Percentiles rank a stretch among this genome's conserved stretches.
Conservation (phyloP, 1,140 invertebrate species). For the Macrobrachium rosenbergii region DNA sequence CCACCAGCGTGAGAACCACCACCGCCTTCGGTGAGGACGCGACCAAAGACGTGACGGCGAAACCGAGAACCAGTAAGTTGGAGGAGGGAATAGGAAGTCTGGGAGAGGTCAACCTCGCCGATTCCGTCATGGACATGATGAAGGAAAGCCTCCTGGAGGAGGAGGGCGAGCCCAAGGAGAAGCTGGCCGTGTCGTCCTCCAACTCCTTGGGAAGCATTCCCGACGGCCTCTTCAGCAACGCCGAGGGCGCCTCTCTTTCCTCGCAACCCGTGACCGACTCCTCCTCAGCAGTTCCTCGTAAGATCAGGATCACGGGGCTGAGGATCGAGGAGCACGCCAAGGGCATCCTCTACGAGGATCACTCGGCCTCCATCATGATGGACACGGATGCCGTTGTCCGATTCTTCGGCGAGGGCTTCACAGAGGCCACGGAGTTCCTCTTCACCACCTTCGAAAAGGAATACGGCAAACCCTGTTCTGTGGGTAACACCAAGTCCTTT, state of each 20-base stretch:
- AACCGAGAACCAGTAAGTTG: too few species aligned
- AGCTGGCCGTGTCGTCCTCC: too few species aligned
- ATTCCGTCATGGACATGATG: too few species aligned
- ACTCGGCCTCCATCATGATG: slow-evolving; percentile 2
- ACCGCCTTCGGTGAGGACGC: not conserved
- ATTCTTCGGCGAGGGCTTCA: slow-evolving; percentile 33
- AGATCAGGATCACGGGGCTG: slow-evolving; percentile 26
- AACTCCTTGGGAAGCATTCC: not conserved
- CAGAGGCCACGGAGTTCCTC: slow-evolving; percentile 1
- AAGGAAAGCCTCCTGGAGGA: too few species aligned
- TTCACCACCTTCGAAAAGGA: slow-evolving; percentile 17
- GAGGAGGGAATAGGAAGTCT: too few species aligned
- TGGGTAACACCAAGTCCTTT: slow-evolving; percentile 23
- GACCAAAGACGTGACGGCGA: not conserved
- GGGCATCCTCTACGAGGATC: slow-evolving; percentile 32
- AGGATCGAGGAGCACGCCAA: slow-evolving; percentile 35
- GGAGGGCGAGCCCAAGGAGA: too few species aligned
- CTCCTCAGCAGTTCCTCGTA: not conserved
- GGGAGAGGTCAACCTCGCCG: too few species aligned
- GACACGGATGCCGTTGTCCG: slow-evolving; percentile 11
- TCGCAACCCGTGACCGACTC: not conserved
- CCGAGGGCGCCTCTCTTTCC: not conserved
- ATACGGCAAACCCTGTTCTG: not conserved
- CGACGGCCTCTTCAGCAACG: not conserved
- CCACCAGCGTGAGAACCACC: slow-evolving; percentile 9